Conservation (phyloP, 2,797 vertebrate species). For the Tolypeutes matacus region DNA sequence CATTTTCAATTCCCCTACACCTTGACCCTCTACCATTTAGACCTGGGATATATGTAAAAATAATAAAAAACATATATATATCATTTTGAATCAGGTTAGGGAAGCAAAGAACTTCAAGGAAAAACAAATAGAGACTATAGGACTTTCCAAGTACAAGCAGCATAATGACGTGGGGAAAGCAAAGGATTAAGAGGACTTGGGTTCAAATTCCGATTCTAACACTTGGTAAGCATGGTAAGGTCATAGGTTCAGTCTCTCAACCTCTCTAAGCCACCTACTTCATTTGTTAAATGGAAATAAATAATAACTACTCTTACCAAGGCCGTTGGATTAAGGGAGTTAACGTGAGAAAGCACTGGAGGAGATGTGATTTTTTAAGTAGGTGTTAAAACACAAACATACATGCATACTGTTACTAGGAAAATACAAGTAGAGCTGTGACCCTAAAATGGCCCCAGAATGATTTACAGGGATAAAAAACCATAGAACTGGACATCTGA, state of each 20-base stretch:
- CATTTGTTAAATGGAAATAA: conserved; percentile 64
- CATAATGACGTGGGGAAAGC: neutral
- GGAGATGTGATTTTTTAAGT: neutral
- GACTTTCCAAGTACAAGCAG: neutral
- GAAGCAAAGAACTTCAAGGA: neutral
- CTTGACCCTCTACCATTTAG: neutral
- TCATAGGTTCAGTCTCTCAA: neutral
- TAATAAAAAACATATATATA: neutral
- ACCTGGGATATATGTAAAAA: neutral
- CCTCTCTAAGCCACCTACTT: conserved; percentile 56
- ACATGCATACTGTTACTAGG: neutral
- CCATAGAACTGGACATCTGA: neutral
- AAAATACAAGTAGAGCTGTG: neutral
- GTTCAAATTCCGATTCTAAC: conserved; percentile 61
- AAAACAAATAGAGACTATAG: neutral
- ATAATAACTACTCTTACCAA: conserved; percentile 29
- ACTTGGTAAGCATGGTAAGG: neutral
- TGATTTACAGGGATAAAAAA: neutral
- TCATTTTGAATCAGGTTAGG: neutral
- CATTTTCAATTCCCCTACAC: neutral
- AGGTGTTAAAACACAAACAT: conserved; percentile 32
- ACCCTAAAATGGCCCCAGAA: neutral
- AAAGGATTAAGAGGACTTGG: neutral
- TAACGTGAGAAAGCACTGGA: conserved; percentile 36
- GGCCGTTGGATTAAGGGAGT: conserved; percentile 3